Evolutionary conservation across 2,888 invertebrate species (phyloP).

Genomic region (Tipula vernalis): DNA sequence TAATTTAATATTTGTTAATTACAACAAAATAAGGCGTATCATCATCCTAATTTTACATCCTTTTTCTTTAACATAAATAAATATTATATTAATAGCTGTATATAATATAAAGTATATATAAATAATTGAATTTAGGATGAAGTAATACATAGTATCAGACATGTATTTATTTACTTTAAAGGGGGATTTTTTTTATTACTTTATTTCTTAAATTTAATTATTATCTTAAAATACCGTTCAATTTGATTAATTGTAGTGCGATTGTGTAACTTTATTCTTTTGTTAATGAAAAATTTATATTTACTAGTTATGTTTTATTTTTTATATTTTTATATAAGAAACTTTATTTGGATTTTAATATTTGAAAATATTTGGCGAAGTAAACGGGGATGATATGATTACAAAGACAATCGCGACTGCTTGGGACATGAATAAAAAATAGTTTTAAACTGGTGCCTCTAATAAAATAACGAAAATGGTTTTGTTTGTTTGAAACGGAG

Average conservation of each 20-base stretch:
- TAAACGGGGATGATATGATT: too few relatives aligned
- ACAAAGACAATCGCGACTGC: too few relatives aligned
- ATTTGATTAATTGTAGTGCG: neutral
- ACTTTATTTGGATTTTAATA: neutral
- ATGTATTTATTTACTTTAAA: slow-evolving; percentile 34
- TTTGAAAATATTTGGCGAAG: too few relatives aligned
- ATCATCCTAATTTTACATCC: neutral
- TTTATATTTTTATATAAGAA: neutral
- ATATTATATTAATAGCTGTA: too few relatives aligned
- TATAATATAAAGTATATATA: neutral
- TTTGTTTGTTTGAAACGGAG: neutral
- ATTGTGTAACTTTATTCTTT: neutral
- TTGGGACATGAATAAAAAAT: too few relatives aligned
- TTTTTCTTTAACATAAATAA: neutral
- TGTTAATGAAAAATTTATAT: neutral
- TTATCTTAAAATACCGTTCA: neutral
- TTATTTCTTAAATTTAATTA: neutral
- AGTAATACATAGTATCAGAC: slow-evolving; percentile 47
- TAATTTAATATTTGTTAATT: neutral
- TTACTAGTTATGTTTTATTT: neutral
- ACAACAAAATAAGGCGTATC: slow-evolving; percentile 12
- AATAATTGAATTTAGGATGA: slow-evolving; percentile 5
- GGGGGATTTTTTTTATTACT: slow-evolving; percentile 17
- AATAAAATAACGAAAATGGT: neutral
- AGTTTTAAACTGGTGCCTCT: neutral